Percentiles rank a stretch among this genome's conserved stretches.
phyloP scores from a whole-genome alignment of 2,113 vertebrate genomes.

The Panthera leo region DNA sequence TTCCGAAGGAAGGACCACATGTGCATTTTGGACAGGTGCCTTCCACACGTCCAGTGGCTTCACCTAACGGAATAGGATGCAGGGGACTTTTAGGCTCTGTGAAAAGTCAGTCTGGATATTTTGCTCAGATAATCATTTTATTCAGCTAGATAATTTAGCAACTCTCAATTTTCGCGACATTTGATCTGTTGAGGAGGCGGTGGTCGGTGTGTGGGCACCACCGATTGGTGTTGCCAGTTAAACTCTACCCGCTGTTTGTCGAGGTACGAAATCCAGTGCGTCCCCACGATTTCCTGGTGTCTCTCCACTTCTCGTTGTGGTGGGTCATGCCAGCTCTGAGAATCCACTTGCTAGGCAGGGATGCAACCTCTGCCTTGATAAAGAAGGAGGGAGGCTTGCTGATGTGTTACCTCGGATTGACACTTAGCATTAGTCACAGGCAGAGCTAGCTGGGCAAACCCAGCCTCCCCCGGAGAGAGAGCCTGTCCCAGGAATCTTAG shows the following conservation, averaged over 20 bases:
- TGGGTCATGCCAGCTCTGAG: neutral
- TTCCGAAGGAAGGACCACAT: rapidly evolving
- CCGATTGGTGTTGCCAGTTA: neutral
- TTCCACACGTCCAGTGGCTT: rapidly evolving
- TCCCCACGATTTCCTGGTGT: rapidly evolving
- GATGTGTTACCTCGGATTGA: neutral
- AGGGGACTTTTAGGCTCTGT: rapidly evolving
- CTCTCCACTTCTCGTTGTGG: neutral
- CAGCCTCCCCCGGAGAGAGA: too few relatives aligned
- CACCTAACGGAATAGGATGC: neutral
- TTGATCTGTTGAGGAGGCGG: neutral
- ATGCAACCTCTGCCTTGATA: neutral
- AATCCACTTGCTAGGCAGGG: neutral
- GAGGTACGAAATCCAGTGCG: too few relatives aligned
- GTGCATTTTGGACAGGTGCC: neutral
- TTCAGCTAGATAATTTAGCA: too few relatives aligned
- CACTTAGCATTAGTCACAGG: neutral
- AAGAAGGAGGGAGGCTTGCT: too few relatives aligned
- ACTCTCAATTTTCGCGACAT: neutral
- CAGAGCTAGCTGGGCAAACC: neutral
- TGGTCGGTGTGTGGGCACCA: rapidly evolving
- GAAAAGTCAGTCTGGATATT: rapidly evolving
- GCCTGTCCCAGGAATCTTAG: neutral
- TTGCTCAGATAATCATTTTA: neutral
- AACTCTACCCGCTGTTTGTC: neutral